Base-by-base conservation (phyloP, 1,140 invertebrate genomes). In the Dendroctonus ponderosae region DNA sequence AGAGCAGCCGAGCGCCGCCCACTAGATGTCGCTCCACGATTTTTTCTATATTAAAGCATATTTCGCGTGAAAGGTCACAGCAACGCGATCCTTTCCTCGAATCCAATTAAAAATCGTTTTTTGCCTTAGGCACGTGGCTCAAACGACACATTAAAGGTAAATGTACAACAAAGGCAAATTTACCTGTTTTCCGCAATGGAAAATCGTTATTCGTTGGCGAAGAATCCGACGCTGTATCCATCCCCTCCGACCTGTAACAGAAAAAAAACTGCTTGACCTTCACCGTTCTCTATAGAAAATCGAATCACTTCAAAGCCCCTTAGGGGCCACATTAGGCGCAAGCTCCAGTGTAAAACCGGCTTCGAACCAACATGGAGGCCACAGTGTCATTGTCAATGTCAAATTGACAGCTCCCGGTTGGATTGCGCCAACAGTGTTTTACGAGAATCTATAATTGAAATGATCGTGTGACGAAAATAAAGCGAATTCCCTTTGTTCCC, bases 121-220 rank as follows among this genome's bases (percentile, higher is more conserved):
- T 46, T 4, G 8, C 12, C 43, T 46, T 1, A 46, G 12, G 8
- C 43, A 46, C 43, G 43, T 26, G 26, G 26, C 26, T 26, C 26
- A 26, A 26, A 26, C 26, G 26, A 26, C 26, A 26, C 26, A 26
- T 26, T 26, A 26, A 26, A 26, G 26, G 3, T 26, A 26, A 26
- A 26, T 26, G 26, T 2, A 26, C 26, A 56, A 41, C 26, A 56
- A 7, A 56, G 11, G n/a, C 39, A 51, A 54, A 41, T 69, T 79
- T 85, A 97, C 94, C 94, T 85, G 95, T 97, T 86, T 97, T 98
- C 69, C 94, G 80, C 3, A 97, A 85, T 50, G 94, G 94, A 79
- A 95, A 97, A 82, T 97, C 94, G 72, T 77, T 76, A 72, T 73
- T 75, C 54, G 71, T 74, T 58, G 71, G 66, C 63, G 69, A 63